phyloP scores from a whole-genome alignment of 2,113 vertebrate genomes.

The Salvelinus sp. region DNA sequence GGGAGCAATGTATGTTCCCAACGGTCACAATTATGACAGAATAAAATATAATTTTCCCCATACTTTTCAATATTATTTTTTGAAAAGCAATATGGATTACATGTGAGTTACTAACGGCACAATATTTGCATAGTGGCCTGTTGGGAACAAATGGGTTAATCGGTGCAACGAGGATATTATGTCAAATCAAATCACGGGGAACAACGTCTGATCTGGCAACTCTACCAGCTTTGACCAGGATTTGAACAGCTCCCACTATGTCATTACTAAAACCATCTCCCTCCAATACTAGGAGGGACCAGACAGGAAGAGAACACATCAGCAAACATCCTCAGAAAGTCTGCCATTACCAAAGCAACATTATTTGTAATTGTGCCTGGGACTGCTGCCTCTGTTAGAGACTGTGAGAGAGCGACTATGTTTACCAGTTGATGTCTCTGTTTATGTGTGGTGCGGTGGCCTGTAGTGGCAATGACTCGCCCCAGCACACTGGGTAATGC shows the following conservation, averaged over 20 bases:
- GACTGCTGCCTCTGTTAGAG: neutral
- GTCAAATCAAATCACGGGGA: no score
- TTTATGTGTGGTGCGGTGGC: neutral
- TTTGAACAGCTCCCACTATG: neutral
- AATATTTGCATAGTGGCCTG: no score
- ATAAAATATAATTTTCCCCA: no score
- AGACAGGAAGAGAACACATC: neutral
- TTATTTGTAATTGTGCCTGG: neutral
- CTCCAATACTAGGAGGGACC: neutral
- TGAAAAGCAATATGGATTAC: no score
- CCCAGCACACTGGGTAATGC: conserved; percentile 28
- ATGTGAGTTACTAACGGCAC: no score
- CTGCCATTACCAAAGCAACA: neutral
- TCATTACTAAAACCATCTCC: neutral
- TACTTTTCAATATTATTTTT: no score
- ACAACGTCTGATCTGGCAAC: neutral
- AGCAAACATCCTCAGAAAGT: neutral
- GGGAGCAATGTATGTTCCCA: no score
- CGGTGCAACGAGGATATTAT: neutral
- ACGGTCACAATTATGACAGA: no score
- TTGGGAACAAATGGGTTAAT: no score
- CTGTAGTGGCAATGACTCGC: conserved; percentile 7
- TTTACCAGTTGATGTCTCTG: neutral
- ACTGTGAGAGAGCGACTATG: neutral
- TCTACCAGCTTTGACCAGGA: neutral